Percentiles rank a stretch among this genome's conserved stretches.
phyloP scores from a whole-genome alignment of 2,888 invertebrate species.

The Sarcophaga rosellei region DNA sequence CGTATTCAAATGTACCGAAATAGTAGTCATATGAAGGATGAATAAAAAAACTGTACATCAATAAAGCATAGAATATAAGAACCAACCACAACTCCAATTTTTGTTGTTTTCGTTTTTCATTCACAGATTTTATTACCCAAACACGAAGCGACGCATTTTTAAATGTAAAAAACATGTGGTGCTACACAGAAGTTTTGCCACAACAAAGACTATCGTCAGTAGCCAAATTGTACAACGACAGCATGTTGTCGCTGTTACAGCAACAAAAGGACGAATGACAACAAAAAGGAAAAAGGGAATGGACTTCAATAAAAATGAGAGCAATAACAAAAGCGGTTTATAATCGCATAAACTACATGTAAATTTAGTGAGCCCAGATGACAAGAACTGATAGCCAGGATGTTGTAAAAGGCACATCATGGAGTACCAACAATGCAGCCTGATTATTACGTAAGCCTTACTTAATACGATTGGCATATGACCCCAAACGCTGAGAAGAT shows the following conservation, averaged over 20 bases:
- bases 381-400: not conserved
- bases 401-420: not conserved
- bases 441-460: too few relatives aligned
- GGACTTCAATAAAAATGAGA: not conserved
- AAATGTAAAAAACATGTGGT: not conserved
- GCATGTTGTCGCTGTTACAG: slow-evolving; percentile 5
- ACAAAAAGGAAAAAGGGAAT: not conserved
- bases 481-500: too few relatives aligned
- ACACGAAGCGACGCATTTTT: not conserved
- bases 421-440: not conserved
- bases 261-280: not conserved
- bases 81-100: too few relatives aligned
- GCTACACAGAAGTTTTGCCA: slow-evolving; percentile 1
- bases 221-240: slow-evolving; percentile 1
- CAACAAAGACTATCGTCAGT: slow-evolving; percentile 12
- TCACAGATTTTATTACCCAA: not conserved
- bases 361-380: not conserved
- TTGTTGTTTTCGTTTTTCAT: not conserved
- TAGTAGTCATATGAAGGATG: not conserved
- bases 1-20: not conserved
- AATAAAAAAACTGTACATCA: not conserved
- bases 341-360: not conserved
- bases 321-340: not conserved
- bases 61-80: too few relatives aligned
- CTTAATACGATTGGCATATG: too few relatives aligned